phyloP scores from a whole-genome alignment of 2,113 vertebrate species.

The Loxodonta africana region DNA sequence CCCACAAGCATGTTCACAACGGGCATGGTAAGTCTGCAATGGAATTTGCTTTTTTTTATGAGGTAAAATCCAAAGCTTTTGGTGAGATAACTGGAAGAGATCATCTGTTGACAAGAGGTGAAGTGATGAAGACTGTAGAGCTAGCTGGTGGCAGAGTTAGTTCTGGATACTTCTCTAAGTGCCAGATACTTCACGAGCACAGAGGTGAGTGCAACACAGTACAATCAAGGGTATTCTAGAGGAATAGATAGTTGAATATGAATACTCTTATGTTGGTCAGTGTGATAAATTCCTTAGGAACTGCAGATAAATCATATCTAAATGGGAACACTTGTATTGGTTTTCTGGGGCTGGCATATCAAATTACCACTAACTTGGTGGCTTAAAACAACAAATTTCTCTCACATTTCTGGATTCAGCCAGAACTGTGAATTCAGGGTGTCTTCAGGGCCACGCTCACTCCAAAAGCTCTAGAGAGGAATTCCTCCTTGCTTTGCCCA shows the following conservation, averaged over 20 bases:
- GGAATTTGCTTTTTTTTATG: background rate
- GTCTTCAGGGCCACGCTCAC: background rate
- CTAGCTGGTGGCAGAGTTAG: background rate
- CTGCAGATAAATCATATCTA: background rate
- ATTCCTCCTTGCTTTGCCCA: background rate
- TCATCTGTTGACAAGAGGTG: background rate
- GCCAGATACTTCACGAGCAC: background rate
- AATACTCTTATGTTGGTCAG: background rate
- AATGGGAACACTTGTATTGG: background rate
- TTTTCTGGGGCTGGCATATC: background rate
- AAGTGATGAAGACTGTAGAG: fast-evolving
- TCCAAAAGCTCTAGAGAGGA: background rate
- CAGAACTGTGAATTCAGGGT: background rate
- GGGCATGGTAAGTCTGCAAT: constrained; percentile 92
- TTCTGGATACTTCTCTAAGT: background rate
- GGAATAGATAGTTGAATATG: background rate
- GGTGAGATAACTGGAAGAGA: background rate
- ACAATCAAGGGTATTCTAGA: background rate
- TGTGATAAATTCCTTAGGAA: background rate
- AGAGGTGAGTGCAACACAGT: background rate
- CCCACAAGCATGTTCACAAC: constrained; percentile 94
- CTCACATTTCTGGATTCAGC: background rate
- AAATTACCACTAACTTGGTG: background rate
- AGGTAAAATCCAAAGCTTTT: background rate
- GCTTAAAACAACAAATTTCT: background rate